Conservation (phyloP, 2,797 vertebrate genomes). For the Crocodylus rhombifer region DNA sequence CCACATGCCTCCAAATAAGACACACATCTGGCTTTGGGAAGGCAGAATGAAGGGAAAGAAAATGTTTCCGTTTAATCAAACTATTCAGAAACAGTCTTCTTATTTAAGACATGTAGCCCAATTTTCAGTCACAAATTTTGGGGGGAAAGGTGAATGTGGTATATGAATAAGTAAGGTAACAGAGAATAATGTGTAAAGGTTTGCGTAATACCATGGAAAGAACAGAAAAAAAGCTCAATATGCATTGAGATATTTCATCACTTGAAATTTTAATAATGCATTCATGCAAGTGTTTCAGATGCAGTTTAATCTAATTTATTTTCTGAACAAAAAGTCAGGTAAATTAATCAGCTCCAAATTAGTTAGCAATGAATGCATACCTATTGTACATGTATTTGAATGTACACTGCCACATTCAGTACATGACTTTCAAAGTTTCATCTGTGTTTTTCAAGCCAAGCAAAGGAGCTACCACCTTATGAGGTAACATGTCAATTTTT, state of each 20-base stretch:
- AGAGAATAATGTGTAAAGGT: not conserved
- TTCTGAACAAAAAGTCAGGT: not conserved
- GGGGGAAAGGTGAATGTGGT: too few relatives aligned
- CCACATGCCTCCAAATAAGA: too few relatives aligned
- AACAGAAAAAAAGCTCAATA: not conserved
- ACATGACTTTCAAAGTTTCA: not conserved
- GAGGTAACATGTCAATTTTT: not conserved
- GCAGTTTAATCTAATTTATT: not conserved
- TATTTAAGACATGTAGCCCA: too few relatives aligned
- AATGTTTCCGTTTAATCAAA: too few relatives aligned
- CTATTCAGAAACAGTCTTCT: too few relatives aligned
- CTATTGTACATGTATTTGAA: not conserved
- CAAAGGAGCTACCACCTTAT: not conserved
- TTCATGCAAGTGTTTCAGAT: not conserved
- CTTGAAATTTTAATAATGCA: not conserved
- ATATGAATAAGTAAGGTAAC: too few relatives aligned
- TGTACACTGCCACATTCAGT: not conserved
- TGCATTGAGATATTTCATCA: not conserved
- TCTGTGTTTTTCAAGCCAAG: not conserved
- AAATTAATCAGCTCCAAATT: not conserved
- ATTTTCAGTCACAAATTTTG: too few relatives aligned
- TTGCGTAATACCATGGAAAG: not conserved
- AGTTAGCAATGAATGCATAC: not conserved
- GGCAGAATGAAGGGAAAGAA: too few relatives aligned
- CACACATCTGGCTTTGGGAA: too few relatives aligned